These are phyloP conservation scores for Mus spretus DNA, from an alignment of 2,797 vertebrate genomes.

Conservation along the genomic window DNA sequence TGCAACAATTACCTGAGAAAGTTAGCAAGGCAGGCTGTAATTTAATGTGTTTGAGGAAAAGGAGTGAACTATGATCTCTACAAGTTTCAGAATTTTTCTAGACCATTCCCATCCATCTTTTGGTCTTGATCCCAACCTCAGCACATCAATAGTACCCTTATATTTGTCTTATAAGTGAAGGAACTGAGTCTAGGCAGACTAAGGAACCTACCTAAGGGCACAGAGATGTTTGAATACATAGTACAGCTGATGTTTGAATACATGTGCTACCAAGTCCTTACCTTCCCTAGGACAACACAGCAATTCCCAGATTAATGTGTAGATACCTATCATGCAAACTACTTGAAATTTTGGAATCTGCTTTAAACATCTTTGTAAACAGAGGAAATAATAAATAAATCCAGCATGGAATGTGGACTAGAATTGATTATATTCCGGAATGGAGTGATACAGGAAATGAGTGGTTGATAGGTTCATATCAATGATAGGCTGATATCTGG, in stretches of 20 bases:
- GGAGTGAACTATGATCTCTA: neutral
- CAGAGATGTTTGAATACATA: neutral
- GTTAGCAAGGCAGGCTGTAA: neutral
- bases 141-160: neutral
- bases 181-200: neutral
- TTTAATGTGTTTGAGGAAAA: neutral
- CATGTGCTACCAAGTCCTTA: neutral
- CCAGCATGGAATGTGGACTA: slow-evolving; percentile 56
- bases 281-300: neutral
- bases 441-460: slow-evolving; percentile 47
- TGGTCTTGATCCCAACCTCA: neutral
- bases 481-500: slow-evolving; percentile 34
- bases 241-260: neutral
- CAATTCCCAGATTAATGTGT: neutral
- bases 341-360: slow-evolving; percentile 33
- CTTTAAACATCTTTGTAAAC: neutral
- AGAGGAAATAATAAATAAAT: neutral
- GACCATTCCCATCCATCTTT: neutral
- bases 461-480: too few species aligned
- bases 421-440: slow-evolving; percentile 61
- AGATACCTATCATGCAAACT: neutral
- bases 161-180: neutral
- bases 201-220: neutral
- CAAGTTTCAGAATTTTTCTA: neutral
- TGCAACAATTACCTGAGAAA: neutral